Conservation (phyloP, 2,113 vertebrate genomes). For the Fukomys damarensis region DNA sequence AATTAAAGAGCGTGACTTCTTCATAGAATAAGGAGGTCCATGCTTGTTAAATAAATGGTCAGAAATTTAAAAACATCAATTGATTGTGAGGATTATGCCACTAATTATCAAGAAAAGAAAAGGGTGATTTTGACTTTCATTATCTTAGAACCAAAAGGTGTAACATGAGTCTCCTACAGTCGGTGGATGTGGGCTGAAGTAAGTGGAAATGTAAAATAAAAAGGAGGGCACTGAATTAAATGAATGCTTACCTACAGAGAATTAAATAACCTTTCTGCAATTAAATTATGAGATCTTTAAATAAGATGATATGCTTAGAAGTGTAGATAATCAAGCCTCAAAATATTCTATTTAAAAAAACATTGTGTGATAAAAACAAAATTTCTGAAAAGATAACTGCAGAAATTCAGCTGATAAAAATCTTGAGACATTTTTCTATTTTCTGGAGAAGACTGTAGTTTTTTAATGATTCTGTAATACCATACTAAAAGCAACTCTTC, state of each 20-base stretch:
- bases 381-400: background rate
- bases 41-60: background rate
- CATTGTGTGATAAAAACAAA: background rate
- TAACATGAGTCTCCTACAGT: background rate
- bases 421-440: background rate
- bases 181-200: background rate
- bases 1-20: background rate
- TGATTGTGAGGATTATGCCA: background rate
- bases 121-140: background rate
- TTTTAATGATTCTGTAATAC: background rate
- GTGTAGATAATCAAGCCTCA: background rate
- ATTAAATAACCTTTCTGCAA: background rate
- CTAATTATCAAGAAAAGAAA: background rate
- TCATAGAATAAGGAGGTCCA: background rate
- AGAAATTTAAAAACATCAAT: background rate
- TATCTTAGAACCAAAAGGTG: background rate
- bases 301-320: background rate
- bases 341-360: background rate
- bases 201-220: background rate
- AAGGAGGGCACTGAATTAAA: background rate
- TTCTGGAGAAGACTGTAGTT: background rate
- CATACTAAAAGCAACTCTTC: background rate
- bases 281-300: slow-evolving; percentile 42
- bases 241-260: background rate
- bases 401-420: background rate